Base-by-base conservation (phyloP, 1,140 invertebrate species). In the Drosophila asahinai region DNA sequence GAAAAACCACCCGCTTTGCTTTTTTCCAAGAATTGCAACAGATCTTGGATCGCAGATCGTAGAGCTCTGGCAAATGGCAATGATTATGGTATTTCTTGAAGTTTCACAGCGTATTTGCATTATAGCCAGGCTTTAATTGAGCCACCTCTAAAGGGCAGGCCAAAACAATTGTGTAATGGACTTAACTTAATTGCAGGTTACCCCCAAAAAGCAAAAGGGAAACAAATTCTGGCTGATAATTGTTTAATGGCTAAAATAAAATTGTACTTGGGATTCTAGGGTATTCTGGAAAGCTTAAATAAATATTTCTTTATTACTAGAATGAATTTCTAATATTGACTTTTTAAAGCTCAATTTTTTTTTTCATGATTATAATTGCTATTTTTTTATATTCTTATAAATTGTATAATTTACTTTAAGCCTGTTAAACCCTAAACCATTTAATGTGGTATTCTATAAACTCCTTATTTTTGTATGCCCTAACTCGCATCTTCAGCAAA, bases 71-170 rank as follows among this genome's bases (percentile, higher is more conserved):
- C 22, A 77, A 77, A 77, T 77, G 42, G 73, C 55, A 67, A 67
- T 77, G 42, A 77, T 77, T 77, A 77, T 61, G 63, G 68, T 68
- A 73, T 59, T 59, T 74, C 67, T 77, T 68, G 51, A 51, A 62
- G 70, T 54, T 70, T 40, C 55, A 48, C 57, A 54, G 63, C 25
- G 74, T 62, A 77, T 78, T 78, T 78, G 75, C 47, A 45, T 43
- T 77, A 58, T 54, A 22, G 51, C 33, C 47, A 60, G 61, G 40
- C 75, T 78, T 63, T 63, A 78, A 70, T 70, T 70, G 58, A 36
- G 57, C 38, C 43, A 38, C 47, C 17, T 57, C 38, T 22, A 79
- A 79, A 79, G 76, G 76, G 76, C 75, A 76, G 27, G 58, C 49
- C 45, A 40, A 59, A 43, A 22, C 55, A 62, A 77, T 78, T 78